A percentile compares a stretch with the other conserved stretches of the same genome.
Evolutionary conservation across 1,140 invertebrate species (phyloP).

Genomic region (Temnothorax curvispinosus): DNA sequence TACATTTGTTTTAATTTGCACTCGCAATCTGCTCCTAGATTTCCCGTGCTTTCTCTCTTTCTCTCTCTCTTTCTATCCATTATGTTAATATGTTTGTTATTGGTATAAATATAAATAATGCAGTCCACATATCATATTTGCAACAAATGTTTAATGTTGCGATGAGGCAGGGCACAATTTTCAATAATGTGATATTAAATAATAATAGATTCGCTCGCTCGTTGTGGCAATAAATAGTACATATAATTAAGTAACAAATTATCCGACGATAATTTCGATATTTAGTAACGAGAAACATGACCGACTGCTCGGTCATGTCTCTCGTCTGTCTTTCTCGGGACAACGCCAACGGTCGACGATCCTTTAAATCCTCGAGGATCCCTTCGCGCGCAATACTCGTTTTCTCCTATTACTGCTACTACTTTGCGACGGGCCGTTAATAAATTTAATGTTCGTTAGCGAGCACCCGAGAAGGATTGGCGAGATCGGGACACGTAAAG

Average conservation of each 20-base stretch:
- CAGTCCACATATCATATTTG: neutral
- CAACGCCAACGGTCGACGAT: neutral
- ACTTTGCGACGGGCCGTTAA: slow-evolving; percentile 30
- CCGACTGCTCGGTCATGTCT: neutral
- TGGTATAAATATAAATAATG: neutral
- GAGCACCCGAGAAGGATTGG: slow-evolving; percentile 40
- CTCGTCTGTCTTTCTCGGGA: neutral
- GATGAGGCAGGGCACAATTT: neutral
- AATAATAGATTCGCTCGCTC: neutral
- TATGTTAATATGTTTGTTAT: slow-evolving; percentile 10
- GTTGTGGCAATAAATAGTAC: neutral
- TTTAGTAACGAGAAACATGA: neutral
- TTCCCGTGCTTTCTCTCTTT: neutral
- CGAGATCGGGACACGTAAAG: slow-evolving; percentile 19
- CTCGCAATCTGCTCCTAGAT: slow-evolving; percentile 27
- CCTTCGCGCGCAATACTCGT: no score
- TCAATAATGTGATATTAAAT: neutral
- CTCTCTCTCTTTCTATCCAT: neutral
- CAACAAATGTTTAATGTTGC: slow-evolving; percentile 25
- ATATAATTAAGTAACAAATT: neutral
- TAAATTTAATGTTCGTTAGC: slow-evolving; percentile 57
- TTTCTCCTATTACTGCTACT: neutral
- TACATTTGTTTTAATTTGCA: slow-evolving; percentile 54
- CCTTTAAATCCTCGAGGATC: neutral
- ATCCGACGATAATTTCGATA: neutral